Percentiles rank a stretch among this genome's conserved stretches.
Conservation (phyloP, 2,113 vertebrate species). For the Abramis brama region DNA sequence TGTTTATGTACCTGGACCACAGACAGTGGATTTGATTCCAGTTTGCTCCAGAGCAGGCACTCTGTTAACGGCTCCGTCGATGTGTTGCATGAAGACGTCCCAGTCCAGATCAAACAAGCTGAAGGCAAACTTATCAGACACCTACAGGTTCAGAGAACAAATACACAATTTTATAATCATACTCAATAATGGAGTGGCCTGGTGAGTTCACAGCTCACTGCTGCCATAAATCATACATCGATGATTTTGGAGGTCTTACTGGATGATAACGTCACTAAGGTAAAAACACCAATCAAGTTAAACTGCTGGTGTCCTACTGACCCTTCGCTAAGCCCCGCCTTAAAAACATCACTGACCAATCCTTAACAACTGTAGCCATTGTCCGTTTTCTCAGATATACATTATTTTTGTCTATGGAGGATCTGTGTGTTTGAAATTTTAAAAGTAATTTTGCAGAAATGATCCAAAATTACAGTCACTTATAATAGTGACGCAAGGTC, state of each 20-base stretch:
- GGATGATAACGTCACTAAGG: neutral
- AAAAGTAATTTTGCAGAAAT: neutral
- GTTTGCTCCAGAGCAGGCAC: constrained; percentile 88
- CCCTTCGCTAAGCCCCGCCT: neutral
- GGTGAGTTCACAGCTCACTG: neutral
- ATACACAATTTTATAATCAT: neutral
- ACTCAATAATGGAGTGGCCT: neutral
- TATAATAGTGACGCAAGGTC: too few species aligned
- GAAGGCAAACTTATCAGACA: constrained; percentile 91
- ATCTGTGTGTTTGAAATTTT: neutral
- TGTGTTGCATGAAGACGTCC: constrained; percentile 93
- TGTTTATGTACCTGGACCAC: constrained; percentile 85
- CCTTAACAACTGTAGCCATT: too few species aligned
- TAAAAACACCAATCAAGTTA: neutral
- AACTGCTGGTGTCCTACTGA: neutral
- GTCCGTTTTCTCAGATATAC: too few species aligned
- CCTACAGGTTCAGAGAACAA: constrained; percentile 70
- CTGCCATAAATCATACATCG: neutral
- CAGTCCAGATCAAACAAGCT: constrained; percentile 96
- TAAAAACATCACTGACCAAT: too few species aligned
- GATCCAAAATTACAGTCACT: too few species aligned
- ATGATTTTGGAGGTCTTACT: neutral
- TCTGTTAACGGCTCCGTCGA: constrained; percentile 89
- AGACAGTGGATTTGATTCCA: constrained; percentile 95
- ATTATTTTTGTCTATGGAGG: neutral